These are phyloP conservation scores for Oncorhynchus mykiss DNA, from an alignment of 2,113 vertebrate genomes.

Conservation along the genomic window DNA sequence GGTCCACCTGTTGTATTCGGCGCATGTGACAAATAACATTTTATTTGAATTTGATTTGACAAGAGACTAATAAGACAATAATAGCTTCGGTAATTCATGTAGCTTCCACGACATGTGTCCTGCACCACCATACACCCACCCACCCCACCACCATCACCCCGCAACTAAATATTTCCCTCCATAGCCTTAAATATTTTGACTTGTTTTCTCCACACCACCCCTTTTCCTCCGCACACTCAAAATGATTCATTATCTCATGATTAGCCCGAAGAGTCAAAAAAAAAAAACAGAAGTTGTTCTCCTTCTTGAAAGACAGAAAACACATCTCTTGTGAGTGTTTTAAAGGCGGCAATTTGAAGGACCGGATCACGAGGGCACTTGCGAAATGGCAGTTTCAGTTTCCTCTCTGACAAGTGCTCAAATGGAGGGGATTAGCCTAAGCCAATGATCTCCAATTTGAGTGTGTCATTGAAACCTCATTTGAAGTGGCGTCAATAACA, in stretches of 20 bases:
- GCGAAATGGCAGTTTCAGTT: conserved; percentile 61
- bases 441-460: conserved; percentile 69
- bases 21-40: no score
- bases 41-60: conserved; percentile 38
- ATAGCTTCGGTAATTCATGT: conserved; percentile 61
- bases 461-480: conserved; percentile 72
- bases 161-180: conserved; percentile 57
- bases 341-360: conserved; percentile 42
- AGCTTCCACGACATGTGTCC: no score
- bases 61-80: conserved; percentile 78
- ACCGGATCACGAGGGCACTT: conserved; percentile 41
- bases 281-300: conserved; percentile 53
- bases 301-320: conserved; percentile 63
- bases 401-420: conserved; percentile 62
- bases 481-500: conserved; percentile 72
- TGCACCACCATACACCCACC: no score
- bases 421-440: conserved; percentile 72
- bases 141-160: conserved; percentile 31
- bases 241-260: conserved; percentile 70
- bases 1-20: no score
- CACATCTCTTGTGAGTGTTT: conserved; percentile 54
- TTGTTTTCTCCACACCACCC: conserved; percentile 46
- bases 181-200: conserved; percentile 42
- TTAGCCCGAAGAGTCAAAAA: conserved; percentile 60
- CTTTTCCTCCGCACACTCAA: conserved; percentile 9